Evolutionary conservation across 2,113 vertebrate genomes (phyloP), one percentile per base, ranked within the genome.

Genomic region (Mobula hypostoma): DNA sequence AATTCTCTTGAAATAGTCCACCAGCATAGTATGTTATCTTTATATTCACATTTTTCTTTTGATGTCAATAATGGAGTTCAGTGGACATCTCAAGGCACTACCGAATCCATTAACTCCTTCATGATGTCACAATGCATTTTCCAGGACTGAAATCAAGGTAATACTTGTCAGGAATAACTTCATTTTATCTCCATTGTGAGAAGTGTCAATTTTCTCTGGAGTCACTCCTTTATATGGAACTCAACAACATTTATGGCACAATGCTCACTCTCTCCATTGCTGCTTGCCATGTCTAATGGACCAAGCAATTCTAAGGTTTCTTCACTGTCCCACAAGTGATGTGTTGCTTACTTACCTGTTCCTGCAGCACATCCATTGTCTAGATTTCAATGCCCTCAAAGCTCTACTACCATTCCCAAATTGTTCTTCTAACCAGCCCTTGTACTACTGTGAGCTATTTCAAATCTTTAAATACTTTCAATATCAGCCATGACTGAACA

Each of bases 391-490:
- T 90, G 12, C 61, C n/a, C n/a, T 90, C 61, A 19, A 66, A 32
- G 61, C 61, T 68, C 15, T n/a, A 32, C 32, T 90, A 66, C 29
- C 61, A 90, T n/a, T 66, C 1, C 14, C 85, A 90, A 90, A 90
- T 66, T 36, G 58, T 24, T 90, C 29, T 90, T 68, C 61, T 90
- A 32, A 66, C 29, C 66, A n/a, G 61, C 32, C 21, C 5, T 88
- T 88, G 36, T 63, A 66, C 11, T 66, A 14, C n/a, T 90, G 61
- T 32, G 63, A 90, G 29, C 85, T 85, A 90, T 90, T 90, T 90
- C 85, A 90, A 68, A 85, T 15, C 5, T 66, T 90, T 90, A 90
- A 90, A 68, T 32, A 90, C 61, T 90, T 90, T 90, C 61, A 90
- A n/a, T 66, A 66, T 68, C 7, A 90, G 61, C 85, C 32, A 29